Evolutionary conservation across 2,888 invertebrate species (phyloP), one percentile per base, ranked within the genome.

Genomic region (Drosophila austrosaltans): DNA sequence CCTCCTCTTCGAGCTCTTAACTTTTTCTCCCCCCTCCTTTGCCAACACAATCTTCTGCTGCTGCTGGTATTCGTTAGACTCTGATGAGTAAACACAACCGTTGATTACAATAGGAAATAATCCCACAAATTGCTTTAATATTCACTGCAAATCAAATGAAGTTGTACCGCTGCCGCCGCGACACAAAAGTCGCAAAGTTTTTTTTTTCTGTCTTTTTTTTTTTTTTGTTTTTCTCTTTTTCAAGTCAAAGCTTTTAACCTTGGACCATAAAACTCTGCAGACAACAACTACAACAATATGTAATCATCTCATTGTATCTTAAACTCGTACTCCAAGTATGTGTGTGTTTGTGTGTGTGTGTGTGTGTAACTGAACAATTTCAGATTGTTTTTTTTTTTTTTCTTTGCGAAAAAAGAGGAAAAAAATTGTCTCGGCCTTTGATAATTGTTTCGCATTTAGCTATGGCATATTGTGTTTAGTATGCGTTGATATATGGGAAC

Each of bases 61-160:
- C 36, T 10, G 8, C 36, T 10, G 48, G 39, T 57, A 39, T 36
- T 39, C 57, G 57, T 22, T 39, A 39, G 39, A 57, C 57, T 57
- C 66, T 83, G 82, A 85, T 81, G 81, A 79, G 85, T 81, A 82
- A 75, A 80, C 76, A 79, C 76, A 76, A 76, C 44, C 78, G 77
- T 73, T 86, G 81, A 89, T 89, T 89, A 89, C 89, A 88, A 88
- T 89, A 85, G 89, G 82, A 89, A 88, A 89, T 88, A 88, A 89
- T 87, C 82, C 82, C 87, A 89, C 88, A 89, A 89, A 88, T 89
- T 83, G 83, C 88, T 89, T 85, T 87, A 88, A 88, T 85, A 88
- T 89, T 87, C 89, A 88, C 87, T 87, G 88, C 88, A 88, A 89
- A 89, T 83, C 87, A 88, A 88, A 87, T 89, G 88, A 89, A 83